Evolutionary conservation across 2,888 invertebrate genomes (phyloP).

Genomic region (Nasonia oneida): DNA sequence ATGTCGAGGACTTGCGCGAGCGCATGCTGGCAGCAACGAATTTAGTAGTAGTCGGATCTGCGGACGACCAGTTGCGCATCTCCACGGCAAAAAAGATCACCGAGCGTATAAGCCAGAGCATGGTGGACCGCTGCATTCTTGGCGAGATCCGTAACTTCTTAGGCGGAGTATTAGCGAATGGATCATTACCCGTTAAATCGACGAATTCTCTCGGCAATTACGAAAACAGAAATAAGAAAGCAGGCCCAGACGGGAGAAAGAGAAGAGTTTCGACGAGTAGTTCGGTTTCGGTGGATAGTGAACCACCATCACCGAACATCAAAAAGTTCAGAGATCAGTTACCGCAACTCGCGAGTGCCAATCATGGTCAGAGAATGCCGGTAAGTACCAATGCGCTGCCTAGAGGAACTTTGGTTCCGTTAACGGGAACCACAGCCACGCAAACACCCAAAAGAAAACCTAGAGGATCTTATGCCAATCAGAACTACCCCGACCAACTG

Average conservation of each 20-base stretch:
- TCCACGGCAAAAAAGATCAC: conserved; percentile 85
- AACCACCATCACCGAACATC: conserved; percentile 80
- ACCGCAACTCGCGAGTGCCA: conserved; percentile 11
- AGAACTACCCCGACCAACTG: conserved; percentile 70
- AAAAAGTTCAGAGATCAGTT: conserved; percentile 76
- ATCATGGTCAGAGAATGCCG: conserved; percentile 51
- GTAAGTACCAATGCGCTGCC: conserved; percentile 60
- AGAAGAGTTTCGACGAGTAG: conserved; percentile 81
- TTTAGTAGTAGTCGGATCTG: conserved; percentile 88
- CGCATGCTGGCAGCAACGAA: conserved; percentile 89
- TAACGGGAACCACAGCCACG: conserved; percentile 63
- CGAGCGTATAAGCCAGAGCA: conserved; percentile 89
- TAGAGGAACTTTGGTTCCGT: conserved; percentile 64
- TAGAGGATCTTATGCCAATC: conserved; percentile 68
- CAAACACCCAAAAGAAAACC: conserved; percentile 69
- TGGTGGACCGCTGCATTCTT: conserved; percentile 89
- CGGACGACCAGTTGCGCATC: conserved; percentile 87
- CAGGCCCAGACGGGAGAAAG: conserved; percentile 72
- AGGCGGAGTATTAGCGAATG: conserved; percentile 81
- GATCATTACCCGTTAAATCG: conserved; percentile 80
- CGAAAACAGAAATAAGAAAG: conserved; percentile 64
- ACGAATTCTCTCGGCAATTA: conserved; percentile 56
- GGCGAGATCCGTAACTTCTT: conserved; percentile 86
- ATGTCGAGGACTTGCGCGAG: conserved; percentile 88
- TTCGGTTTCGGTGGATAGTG: conserved; percentile 80